A percentile compares a stretch with the other conserved stretches of the same genome.
Conservation (phyloP, 2,113 vertebrate genomes). For the human region GRCh38 chr5:136740001-136740500, state of each 20-base stretch:
- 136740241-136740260: not conserved
- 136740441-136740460: not conserved
- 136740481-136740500: not conserved
- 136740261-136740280: not conserved
- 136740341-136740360: not conserved
- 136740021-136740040: not conserved
- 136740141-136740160: not conserved
- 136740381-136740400: not conserved
- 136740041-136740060: not conserved
- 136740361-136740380: not conserved
- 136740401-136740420: not conserved
- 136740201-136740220: not conserved
- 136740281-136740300: not conserved
- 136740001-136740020: not conserved
- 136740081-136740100: not conserved
- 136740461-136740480: not conserved
- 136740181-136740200: not conserved
- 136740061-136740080: not conserved
- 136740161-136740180: not conserved
- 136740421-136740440: not conserved
- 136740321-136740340: conserved; percentile 22
- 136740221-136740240: not conserved
- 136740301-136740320: not conserved
- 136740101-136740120: not conserved
- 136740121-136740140: not conserved